Conservation (phyloP, 2,797 vertebrate species). For the Tapirus indicus region DNA sequence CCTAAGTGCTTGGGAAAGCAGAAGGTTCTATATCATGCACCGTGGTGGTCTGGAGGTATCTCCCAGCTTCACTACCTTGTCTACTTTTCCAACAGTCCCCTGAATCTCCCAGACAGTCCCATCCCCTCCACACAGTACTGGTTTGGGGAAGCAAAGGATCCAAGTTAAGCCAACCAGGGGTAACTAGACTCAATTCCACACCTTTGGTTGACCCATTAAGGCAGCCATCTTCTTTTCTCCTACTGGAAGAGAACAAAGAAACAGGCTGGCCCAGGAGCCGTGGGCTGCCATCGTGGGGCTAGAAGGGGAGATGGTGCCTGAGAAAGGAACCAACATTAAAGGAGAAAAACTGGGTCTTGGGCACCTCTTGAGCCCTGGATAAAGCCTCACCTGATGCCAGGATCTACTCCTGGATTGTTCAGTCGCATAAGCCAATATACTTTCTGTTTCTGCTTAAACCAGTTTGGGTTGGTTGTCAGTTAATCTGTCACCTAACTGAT, state of each 20-base stretch:
- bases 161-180: background rate
- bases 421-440: background rate
- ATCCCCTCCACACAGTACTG: background rate
- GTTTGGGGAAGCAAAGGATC: background rate
- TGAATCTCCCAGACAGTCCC: background rate
- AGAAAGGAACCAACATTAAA: background rate
- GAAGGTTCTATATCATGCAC: background rate
- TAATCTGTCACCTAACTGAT: background rate
- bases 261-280: background rate
- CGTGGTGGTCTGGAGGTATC: background rate
- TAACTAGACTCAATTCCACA: background rate
- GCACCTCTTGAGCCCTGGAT: background rate
- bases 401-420: background rate
- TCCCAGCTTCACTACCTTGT: background rate
- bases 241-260: background rate
- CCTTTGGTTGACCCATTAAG: background rate
- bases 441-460: background rate
- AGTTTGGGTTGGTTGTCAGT: background rate
- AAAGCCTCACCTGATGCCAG: background rate
- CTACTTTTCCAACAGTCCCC: background rate
- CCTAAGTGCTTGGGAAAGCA: background rate
- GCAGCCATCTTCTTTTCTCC: background rate
- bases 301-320: background rate
- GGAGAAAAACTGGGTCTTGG: background rate
- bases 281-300: background rate